Base-by-base conservation (phyloP, 2,113 vertebrate genomes). In the Tenrec ecaudatus region DNA sequence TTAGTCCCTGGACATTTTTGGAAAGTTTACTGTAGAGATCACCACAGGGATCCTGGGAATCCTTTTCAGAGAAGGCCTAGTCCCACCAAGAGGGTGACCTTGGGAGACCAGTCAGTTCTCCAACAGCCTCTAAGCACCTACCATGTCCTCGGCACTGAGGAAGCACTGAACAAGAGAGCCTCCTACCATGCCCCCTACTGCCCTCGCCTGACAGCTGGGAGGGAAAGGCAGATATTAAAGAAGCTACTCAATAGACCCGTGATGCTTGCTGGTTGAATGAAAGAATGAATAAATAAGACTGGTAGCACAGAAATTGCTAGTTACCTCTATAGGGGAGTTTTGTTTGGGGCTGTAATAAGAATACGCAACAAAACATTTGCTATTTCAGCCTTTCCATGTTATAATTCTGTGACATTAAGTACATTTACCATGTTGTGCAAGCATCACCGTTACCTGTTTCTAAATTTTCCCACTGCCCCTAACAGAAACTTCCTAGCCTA, bases 1-100 rank as follows among this genome's bases (percentile, higher is more conserved):
- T 80, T 90, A 85, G 57, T 69, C 80, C 60, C 75, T 76, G 22
- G 77, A 57, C 20, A 68, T 69, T 87, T 80, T 88, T 69, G 80
- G 79, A 92, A 62, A n/a, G 14, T 7, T 20, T 22, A 27, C 43
- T 57, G 1, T 9, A 73, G 15, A 31, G 64, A 23, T 69, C 20
- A 62, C 7, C 64, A 88, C 8, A 16, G 15, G 86, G 11, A 5
- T 20, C 15, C 43, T 68, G 58, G 57, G 19, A 83, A 85, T 23
- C 69, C 0, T 83, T 82, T 89, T 1, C 14, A 89, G 71, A 76
- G 19, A 80, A 14, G 14, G 47, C n/a, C 60, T 8, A 53, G 78
- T 66, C 66, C 31, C 15, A 75, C 36, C 36, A 78, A n/a, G 64
- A 83, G 2, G 43, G 66, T 62, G 43, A 82, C 11, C 4, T 71